Evolutionary conservation across 53 echinoderm and acorn worm species (phyloP).

Genomic region (Crossaster papposus): DNA sequence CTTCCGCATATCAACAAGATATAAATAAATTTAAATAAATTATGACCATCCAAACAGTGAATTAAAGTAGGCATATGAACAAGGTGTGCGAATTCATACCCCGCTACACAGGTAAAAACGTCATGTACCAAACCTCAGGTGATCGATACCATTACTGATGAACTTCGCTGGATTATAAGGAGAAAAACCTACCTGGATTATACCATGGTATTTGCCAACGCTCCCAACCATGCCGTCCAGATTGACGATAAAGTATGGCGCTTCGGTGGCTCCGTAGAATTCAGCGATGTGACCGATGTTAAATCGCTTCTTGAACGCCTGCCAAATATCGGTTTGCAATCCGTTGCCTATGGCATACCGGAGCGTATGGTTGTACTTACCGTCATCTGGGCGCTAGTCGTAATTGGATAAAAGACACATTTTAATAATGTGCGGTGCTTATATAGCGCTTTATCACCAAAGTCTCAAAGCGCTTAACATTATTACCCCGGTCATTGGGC

Average conservation of each 20-base stretch:
- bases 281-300: slow-evolving; percentile 61
- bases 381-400: slow-evolving; percentile 59
- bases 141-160: background rate
- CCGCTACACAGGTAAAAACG: too few species aligned
- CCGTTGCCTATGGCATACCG: slow-evolving; percentile 70
- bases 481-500: too few species aligned
- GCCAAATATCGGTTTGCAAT: slow-evolving; percentile 67
- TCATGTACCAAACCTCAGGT: background rate
- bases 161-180: background rate
- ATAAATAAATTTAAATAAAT: too few species aligned
- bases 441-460: too few species aligned
- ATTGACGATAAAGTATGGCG: slow-evolving; percentile 35
- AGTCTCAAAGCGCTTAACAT: too few species aligned
- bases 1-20: too few species aligned
- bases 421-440: too few species aligned
- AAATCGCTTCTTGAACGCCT: slow-evolving; percentile 56
- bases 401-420: background rate
- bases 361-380: slow-evolving; percentile 54
- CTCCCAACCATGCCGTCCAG: slow-evolving; percentile 63
- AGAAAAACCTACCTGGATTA: slow-evolving; percentile 47
- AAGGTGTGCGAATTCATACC: too few species aligned
- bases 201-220: slow-evolving; percentile 52
- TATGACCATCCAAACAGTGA: too few species aligned
- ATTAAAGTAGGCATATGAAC: too few species aligned
- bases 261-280: slow-evolving; percentile 67